phyloP scores from a whole-genome alignment of 2,113 vertebrate genomes.

The Mixornis gularis region DNA sequence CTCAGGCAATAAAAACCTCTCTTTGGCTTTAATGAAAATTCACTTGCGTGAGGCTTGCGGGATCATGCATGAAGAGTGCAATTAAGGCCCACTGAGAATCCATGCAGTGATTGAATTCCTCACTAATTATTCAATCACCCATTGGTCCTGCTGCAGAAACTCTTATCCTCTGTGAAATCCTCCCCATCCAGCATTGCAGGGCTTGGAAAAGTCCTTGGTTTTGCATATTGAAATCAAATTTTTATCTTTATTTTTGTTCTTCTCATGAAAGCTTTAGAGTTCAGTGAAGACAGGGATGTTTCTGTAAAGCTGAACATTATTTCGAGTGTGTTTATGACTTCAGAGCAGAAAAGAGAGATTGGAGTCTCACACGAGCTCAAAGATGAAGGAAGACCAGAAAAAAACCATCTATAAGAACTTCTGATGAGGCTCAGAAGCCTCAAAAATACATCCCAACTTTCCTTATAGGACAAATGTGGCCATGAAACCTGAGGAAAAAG shows the following conservation, averaged over 20 bases:
- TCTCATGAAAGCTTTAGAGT: background rate
- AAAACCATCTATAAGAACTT: background rate
- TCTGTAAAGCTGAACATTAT: background rate
- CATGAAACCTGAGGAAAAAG: background rate
- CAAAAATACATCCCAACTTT: background rate
- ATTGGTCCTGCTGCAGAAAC: background rate
- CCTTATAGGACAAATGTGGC: background rate
- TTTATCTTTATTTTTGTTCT: background rate
- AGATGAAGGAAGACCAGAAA: background rate
- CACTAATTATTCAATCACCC: background rate
- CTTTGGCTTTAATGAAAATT: background rate
- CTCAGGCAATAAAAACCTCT: background rate
- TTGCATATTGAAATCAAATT: background rate
- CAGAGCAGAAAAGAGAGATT: background rate
- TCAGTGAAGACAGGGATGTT: background rate
- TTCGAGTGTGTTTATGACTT: background rate
- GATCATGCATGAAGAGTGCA: background rate
- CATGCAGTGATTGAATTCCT: background rate
- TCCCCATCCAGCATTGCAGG: background rate
- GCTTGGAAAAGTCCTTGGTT: background rate
- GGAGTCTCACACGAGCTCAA: background rate
- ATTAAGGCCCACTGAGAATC: conserved; percentile 20
- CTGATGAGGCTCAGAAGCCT: background rate
- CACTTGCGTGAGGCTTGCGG: background rate
- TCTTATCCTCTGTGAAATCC: background rate